Conservation (phyloP, 2,797 vertebrate genomes). For the Spea hammondii region DNA sequence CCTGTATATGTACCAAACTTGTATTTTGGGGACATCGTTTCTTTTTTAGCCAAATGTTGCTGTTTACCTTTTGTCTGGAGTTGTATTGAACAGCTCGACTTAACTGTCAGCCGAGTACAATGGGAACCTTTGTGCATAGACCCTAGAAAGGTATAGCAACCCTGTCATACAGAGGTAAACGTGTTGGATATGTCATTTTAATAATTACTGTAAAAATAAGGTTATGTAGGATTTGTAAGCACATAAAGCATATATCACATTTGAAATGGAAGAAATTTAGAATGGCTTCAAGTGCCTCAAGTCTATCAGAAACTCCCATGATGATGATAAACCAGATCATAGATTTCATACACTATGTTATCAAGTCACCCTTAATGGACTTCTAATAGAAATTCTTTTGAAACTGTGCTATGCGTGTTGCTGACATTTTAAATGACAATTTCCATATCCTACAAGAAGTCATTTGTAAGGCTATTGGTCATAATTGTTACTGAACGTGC, state of each 20-base stretch:
- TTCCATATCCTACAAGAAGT: slow-evolving; percentile 43
- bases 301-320: slow-evolving; percentile 30
- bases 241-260: slow-evolving; percentile 40
- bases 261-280: slow-evolving; percentile 42
- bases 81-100: too few relatives aligned
- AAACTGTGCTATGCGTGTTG: slow-evolving; percentile 43
- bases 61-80: too few relatives aligned
- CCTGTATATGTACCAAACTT: too few relatives aligned
- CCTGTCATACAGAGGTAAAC: too few relatives aligned
- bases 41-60: too few relatives aligned
- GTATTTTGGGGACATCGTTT: too few relatives aligned
- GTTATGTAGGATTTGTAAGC: too few relatives aligned
- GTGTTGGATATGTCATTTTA: too few relatives aligned
- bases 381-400: slow-evolving; percentile 42
- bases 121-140: too few relatives aligned
- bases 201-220: too few relatives aligned
- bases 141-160: too few relatives aligned
- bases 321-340: slow-evolving; percentile 40
- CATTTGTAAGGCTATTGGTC: slow-evolving; percentile 45
- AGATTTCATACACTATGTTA: slow-evolving; percentile 35
- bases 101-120: too few relatives aligned
- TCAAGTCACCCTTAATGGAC: slow-evolving; percentile 39
- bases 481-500: slow-evolving; percentile 43
- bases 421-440: slow-evolving; percentile 50
- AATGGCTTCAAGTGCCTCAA: slow-evolving; percentile 43